These are phyloP conservation scores for Scaeva pyrastri DNA, from an alignment of 2,888 invertebrate species.

Conservation along the genomic window DNA sequence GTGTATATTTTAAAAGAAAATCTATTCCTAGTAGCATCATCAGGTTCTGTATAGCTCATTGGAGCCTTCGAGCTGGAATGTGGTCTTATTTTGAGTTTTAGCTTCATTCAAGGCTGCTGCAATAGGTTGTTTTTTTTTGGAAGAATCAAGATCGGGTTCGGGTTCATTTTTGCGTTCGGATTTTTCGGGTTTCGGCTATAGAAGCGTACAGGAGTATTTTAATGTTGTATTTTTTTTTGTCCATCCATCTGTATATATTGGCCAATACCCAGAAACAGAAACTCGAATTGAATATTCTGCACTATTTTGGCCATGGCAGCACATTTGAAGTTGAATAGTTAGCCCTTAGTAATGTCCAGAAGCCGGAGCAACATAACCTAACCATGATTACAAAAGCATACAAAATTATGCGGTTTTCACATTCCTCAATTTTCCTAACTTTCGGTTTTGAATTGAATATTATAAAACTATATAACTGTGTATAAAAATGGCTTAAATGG, in stretches of 20 bases:
- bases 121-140: neutral
- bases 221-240: constrained; percentile 22
- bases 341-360: neutral
- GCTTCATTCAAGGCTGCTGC: neutral
- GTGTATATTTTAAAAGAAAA: constrained; percentile 26
- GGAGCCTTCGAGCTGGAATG: constrained; percentile 17
- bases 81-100: constrained; percentile 52
- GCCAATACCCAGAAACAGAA: neutral
- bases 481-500: constrained; percentile 39
- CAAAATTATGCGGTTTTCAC: constrained; percentile 58
- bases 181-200: neutral
- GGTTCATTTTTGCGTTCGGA: neutral
- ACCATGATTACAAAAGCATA: constrained; percentile 20
- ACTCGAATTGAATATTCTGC: constrained; percentile 30
- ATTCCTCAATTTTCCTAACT: constrained; percentile 36
- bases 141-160: constrained; percentile 14
- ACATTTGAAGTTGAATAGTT: constrained; percentile 27
- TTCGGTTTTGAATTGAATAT: constrained; percentile 41
- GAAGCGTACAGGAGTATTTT: neutral
- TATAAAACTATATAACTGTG: constrained; percentile 34
- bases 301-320: constrained; percentile 49
- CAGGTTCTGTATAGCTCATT: constrained; percentile 56
- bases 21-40: constrained; percentile 47
- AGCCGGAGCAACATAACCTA: no score
- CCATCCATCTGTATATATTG: neutral